These are phyloP conservation scores for Callinectes sapidus DNA, from an alignment of 2,888 invertebrate genomes.

Conservation along the genomic window DNA sequence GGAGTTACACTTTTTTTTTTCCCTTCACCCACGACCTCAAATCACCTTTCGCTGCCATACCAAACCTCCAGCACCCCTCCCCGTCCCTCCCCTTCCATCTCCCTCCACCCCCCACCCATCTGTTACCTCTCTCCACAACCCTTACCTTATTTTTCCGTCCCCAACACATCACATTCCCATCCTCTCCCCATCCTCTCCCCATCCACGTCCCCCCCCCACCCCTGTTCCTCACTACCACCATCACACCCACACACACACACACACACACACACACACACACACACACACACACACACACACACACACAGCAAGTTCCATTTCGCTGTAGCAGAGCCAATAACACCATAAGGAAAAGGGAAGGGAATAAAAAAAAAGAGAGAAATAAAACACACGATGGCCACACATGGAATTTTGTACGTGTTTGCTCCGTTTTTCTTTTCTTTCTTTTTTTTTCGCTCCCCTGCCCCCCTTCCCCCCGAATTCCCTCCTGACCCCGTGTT, in stretches of 20 bases:
- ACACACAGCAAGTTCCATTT: neutral
- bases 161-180: neutral
- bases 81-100: neutral
- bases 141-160: neutral
- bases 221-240: neutral
- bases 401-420: slow-evolving; percentile 5
- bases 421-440: neutral
- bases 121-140: neutral
- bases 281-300: neutral
- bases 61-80: neutral
- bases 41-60: neutral
- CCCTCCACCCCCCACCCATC: neutral
- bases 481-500: neutral
- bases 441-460: neutral
- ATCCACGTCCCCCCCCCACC: neutral
- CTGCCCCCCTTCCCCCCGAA: no score
- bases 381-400: neutral
- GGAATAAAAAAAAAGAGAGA: neutral
- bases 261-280: neutral
- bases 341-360: neutral
- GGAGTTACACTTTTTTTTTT: slow-evolving; percentile 13
- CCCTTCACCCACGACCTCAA: slow-evolving; percentile 23
- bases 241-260: neutral
- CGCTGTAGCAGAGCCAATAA: slow-evolving; percentile 17
- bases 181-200: neutral